Conservation (phyloP, 1,140 invertebrate species). For the Sitobion miscanthi region DNA sequence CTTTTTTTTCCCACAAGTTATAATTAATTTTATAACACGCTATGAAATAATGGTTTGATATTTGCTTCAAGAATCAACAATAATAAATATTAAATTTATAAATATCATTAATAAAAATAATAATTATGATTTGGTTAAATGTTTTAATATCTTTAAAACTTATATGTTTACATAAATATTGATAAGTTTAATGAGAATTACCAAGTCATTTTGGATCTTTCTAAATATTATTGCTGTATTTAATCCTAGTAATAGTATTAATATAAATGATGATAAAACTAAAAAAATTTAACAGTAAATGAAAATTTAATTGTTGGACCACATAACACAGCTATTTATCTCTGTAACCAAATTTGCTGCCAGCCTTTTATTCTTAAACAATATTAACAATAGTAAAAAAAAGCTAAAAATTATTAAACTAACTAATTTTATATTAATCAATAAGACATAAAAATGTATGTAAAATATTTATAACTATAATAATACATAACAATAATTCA, state of each 20-base stretch:
- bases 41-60: slow-evolving; percentile 36
- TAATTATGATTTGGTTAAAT: not conserved
- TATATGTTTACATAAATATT: not conserved
- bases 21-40: slow-evolving; percentile 14
- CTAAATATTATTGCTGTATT: slow-evolving; percentile 31
- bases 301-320: slow-evolving; percentile 41
- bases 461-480: slow-evolving; percentile 49
- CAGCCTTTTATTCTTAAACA: slow-evolving; percentile 47
- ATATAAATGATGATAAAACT: slow-evolving; percentile 3
- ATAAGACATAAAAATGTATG: slow-evolving; percentile 47
- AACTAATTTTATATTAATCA: slow-evolving; percentile 16
- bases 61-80: slow-evolving; percentile 44
- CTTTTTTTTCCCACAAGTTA: not conserved
- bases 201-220: not conserved
- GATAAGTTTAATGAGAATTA: not conserved
- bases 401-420: slow-evolving; percentile 20
- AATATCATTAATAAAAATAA: slow-evolving; percentile 2
- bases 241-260: not conserved
- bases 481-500: slow-evolving; percentile 46
- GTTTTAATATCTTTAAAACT: not conserved
- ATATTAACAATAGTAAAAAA: slow-evolving; percentile 43
- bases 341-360: slow-evolving; percentile 45
- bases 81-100: slow-evolving; percentile 24
- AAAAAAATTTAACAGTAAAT: slow-evolving; percentile 36
- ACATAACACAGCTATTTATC: slow-evolving; percentile 29